Percentiles rank a stretch among this genome's conserved stretches.
phyloP scores from a whole-genome alignment of 2,797 vertebrate species.

The Oophaga sylvatica region DNA sequence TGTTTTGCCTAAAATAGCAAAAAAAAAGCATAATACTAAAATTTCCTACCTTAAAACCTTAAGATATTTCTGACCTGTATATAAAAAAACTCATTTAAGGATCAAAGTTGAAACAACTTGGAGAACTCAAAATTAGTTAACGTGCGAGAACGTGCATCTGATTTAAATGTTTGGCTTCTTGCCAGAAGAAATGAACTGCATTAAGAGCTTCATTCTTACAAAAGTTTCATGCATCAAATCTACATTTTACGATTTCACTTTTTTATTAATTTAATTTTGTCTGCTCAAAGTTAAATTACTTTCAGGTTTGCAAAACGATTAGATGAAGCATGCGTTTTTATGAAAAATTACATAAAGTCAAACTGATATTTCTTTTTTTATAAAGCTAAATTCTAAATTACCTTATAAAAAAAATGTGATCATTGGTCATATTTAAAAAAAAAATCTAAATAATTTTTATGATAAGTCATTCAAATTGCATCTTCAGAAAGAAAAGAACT shows the following conservation, averaged over 20 bases:
- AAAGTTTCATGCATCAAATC: slow-evolving; percentile 47
- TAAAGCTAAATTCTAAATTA: neutral
- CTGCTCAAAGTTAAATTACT: slow-evolving; percentile 49
- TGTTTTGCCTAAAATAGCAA: neutral
- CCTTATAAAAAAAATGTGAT: neutral
- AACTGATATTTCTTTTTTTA: neutral
- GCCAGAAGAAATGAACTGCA: slow-evolving; percentile 40
- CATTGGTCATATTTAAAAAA: neutral
- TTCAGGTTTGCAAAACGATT: slow-evolving; percentile 10
- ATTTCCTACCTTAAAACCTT: neutral
- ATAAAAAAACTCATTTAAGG: neutral
- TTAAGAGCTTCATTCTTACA: slow-evolving; percentile 28
- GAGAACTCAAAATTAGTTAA: neutral
- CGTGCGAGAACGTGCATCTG: slow-evolving; percentile 11
- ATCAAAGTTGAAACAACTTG: slow-evolving; percentile 24
- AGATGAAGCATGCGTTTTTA: slow-evolving; percentile 29
- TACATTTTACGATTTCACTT: slow-evolving; percentile 33
- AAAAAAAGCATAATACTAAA: neutral
- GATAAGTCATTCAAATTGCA: neutral
- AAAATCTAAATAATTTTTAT: neutral
- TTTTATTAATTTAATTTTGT: slow-evolving; percentile 50
- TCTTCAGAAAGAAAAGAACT: no score
- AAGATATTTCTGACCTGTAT: neutral
- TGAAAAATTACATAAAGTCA: slow-evolving; percentile 15
- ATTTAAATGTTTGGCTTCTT: slow-evolving; percentile 18